A percentile compares a stretch with the other conserved stretches of the same genome.
Conservation (phyloP, 2,797 vertebrate species). For the Myiothlypis chrysogaster region DNA sequence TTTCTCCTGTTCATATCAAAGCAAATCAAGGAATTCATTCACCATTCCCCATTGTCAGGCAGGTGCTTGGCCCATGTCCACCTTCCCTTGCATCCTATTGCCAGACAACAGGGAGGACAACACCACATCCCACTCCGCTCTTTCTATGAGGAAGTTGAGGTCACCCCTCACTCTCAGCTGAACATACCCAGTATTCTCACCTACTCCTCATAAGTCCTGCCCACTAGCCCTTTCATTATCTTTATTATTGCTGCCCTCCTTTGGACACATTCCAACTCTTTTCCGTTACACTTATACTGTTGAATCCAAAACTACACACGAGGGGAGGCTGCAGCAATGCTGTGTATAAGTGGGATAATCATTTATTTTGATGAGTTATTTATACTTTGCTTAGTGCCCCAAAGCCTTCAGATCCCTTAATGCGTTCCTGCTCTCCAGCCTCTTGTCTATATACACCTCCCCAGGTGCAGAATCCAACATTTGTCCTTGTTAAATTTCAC, state of each 20-base stretch:
- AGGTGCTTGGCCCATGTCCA: neutral
- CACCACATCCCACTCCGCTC: no score
- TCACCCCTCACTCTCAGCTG: neutral
- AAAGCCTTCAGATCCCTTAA: neutral
- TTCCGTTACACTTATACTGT: neutral
- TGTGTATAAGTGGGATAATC: neutral
- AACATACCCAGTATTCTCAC: neutral
- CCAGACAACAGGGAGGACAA: rapidly evolving
- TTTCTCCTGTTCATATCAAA: neutral
- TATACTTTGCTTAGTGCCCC: neutral
- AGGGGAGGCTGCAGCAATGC: neutral
- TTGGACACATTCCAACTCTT: neutral
- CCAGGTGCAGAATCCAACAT: neutral
- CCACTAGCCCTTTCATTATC: neutral
- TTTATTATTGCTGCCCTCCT: neutral
- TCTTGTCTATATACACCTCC: rapidly evolving
- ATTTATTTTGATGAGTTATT: neutral
- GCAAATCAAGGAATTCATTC: neutral
- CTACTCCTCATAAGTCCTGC: neutral
- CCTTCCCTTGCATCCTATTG: neutral
- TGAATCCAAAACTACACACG: neutral
- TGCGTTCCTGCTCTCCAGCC: neutral
- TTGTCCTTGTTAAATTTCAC: neutral
- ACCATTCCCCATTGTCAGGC: neutral
- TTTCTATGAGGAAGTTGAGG: neutral